Base-by-base conservation (phyloP, 2,797 vertebrate genomes). In the Trematomus bernacchii region DNA sequence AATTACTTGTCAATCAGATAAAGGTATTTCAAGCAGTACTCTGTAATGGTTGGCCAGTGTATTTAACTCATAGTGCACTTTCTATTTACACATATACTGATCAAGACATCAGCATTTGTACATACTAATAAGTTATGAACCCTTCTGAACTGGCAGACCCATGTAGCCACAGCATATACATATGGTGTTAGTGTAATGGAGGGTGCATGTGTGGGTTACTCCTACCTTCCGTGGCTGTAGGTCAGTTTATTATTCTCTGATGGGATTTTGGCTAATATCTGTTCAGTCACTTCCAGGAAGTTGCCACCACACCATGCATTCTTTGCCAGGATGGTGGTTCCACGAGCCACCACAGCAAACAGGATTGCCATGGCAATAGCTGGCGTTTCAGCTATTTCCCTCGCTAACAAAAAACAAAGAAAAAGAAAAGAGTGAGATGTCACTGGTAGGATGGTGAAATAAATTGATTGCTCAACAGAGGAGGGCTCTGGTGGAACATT, bases 211-310 rank as follows among this genome's bases (percentile, higher is more conserved):
- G 33, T 10, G 30, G 11, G 8, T 6, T 5, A 3, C 7, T 86
- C 95, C 87, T 93, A 99, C 98, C 91, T 99, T 91, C 97, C 97
- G 42, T 99, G 98, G 27, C 98, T 99, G 82, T 99, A 99, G 15
- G 98, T 99, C 73, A 99, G 90, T 54, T 99, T 99, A 95, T 99
- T 99, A 89, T 99, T 99, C 89, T 99, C 98, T 0, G 98, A 98
- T 0, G 98, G 97, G 76, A 98, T 98, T 88, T 98, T 99, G 6
- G 96, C 97, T 87, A 99, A 91, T 84, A 99, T 97, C 92, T 99
- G 98, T 85, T 99, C 98, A 0, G 97, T 98, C 86, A 99, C 98
- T 89, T 99, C 98, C 90, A 99, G 93, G 91, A 99, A 99, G 93
- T 99, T 99, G 11, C 98, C 98, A 1, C 97, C 96, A 53, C 97